phyloP scores from a whole-genome alignment of 2,888 invertebrate species.

The Volucella bombylans region DNA sequence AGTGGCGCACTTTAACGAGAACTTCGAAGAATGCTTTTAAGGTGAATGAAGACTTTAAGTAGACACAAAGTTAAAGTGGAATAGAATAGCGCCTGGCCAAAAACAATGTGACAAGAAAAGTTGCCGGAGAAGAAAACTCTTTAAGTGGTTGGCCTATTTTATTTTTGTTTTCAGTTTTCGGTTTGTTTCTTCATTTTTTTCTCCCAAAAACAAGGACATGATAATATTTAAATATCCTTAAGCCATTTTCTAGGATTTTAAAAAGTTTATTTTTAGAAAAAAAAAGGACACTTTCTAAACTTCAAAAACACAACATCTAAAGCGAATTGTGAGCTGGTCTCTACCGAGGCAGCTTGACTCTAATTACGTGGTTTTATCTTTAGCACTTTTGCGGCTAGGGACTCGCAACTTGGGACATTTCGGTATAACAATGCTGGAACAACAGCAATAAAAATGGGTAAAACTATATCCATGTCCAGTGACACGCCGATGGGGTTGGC shows the following conservation, averaged over 20 bases:
- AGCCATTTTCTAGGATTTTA: constrained; percentile 19
- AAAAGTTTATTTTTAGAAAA: background rate
- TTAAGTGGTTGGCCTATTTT: constrained; percentile 8
- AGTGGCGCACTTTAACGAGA: background rate
- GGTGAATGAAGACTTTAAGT: background rate
- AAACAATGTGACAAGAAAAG: constrained; percentile 32
- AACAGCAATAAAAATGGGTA: constrained; percentile 42
- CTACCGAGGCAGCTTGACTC: constrained; percentile 36
- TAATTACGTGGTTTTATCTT: constrained; percentile 67
- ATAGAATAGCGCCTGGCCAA: background rate
- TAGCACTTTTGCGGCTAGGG: constrained; percentile 57
- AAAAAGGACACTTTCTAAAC: background rate
- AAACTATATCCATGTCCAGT: constrained; percentile 24
- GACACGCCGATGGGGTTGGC: background rate
- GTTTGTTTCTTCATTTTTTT: too few relatives aligned
- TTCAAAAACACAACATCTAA: constrained; percentile 1
- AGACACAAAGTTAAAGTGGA: background rate
- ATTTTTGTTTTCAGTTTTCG: background rate
- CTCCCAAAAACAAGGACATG: constrained; percentile 7
- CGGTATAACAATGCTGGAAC: constrained; percentile 53
- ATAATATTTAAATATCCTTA: constrained; percentile 46
- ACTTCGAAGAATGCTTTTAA: too few relatives aligned
- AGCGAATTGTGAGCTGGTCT: background rate
- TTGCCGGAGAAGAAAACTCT: constrained; percentile 9
- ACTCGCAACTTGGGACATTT: background rate